A percentile compares a stretch with the other conserved stretches of the same genome.
These are phyloP conservation scores for Diorhabda elongata DNA, from an alignment of 1,140 invertebrate species.

Conservation along the genomic window DNA sequence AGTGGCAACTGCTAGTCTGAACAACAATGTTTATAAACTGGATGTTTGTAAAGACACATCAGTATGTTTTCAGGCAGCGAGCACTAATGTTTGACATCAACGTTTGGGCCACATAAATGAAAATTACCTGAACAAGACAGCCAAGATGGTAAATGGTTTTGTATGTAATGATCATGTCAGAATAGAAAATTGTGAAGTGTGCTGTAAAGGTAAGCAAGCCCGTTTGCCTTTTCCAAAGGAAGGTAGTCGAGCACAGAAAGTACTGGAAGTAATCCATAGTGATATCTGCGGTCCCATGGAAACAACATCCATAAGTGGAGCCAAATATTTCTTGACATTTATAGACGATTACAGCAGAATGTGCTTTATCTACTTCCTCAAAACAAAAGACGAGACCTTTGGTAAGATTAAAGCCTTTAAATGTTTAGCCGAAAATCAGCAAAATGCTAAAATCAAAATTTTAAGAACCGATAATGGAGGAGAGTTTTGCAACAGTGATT, in stretches of 20 bases:
- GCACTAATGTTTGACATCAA: conserved; percentile 29
- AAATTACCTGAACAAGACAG: conserved; percentile 23
- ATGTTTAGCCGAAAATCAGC: conserved; percentile 37
- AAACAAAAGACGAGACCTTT: conserved; percentile 37
- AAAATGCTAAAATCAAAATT: conserved; percentile 38
- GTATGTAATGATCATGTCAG: conserved; percentile 23
- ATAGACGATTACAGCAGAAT: conserved; percentile 45
- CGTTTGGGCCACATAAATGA: conserved; percentile 38
- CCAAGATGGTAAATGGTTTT: conserved; percentile 24
- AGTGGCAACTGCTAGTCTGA: conserved; percentile 25
- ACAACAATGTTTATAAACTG: conserved; percentile 36
- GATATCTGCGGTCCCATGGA: conserved; percentile 41
- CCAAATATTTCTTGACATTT: conserved; percentile 45
- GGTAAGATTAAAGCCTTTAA: conserved; percentile 36
- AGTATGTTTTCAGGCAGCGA: conserved; percentile 25
- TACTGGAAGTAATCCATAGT: conserved; percentile 38
- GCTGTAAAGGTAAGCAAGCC: conserved; percentile 39
- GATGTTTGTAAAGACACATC: conserved; percentile 18
- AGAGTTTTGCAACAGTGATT: conserved; percentile 34
- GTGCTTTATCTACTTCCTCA: conserved; percentile 42
- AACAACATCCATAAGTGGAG: conserved; percentile 36
- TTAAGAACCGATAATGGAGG: conserved; percentile 28
- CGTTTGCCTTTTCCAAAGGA: conserved; percentile 32
- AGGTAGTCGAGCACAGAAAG: conserved; percentile 24
- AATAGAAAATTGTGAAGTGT: conserved; percentile 32